Conservation (phyloP, 1,140 invertebrate species). For the Listronotus bonariensis region DNA sequence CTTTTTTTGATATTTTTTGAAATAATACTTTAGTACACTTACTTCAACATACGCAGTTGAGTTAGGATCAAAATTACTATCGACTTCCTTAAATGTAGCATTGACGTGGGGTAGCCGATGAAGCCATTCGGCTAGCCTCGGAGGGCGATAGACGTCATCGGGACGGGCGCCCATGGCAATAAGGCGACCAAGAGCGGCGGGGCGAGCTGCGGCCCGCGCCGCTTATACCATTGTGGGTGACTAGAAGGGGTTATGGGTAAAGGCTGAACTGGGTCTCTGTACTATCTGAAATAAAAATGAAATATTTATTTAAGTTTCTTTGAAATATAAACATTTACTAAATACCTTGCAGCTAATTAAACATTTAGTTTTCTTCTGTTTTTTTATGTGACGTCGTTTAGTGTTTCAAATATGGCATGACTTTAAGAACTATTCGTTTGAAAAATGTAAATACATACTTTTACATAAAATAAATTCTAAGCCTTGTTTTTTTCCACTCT, state of each 20-base stretch:
- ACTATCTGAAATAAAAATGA: neutral
- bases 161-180: slow-evolving; percentile 52
- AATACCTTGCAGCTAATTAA: too few species aligned
- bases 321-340: too few species aligned
- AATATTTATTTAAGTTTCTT: too few species aligned
- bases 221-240: slow-evolving; percentile 15
- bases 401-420: too few species aligned
- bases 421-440: too few species aligned
- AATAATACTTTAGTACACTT: slow-evolving; percentile 49
- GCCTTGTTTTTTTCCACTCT: too few species aligned
- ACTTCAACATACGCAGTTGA: slow-evolving; percentile 91
- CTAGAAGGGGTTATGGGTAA: too few species aligned
- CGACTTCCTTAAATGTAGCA: slow-evolving; percentile 85
- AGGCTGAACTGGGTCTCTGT: neutral
- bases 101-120: slow-evolving; percentile 86
- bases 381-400: too few species aligned
- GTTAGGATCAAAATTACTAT: slow-evolving; percentile 87
- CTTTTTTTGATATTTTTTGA: too few species aligned
- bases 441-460: too few species aligned
- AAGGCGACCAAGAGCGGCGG: slow-evolving; percentile 26
- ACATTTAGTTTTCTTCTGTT: too few species aligned
- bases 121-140: slow-evolving; percentile 80
- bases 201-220: slow-evolving; percentile 13
- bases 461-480: too few species aligned
- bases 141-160: slow-evolving; percentile 77